Conservation (phyloP, 2,113 vertebrate genomes). For the Conger conger region DNA sequence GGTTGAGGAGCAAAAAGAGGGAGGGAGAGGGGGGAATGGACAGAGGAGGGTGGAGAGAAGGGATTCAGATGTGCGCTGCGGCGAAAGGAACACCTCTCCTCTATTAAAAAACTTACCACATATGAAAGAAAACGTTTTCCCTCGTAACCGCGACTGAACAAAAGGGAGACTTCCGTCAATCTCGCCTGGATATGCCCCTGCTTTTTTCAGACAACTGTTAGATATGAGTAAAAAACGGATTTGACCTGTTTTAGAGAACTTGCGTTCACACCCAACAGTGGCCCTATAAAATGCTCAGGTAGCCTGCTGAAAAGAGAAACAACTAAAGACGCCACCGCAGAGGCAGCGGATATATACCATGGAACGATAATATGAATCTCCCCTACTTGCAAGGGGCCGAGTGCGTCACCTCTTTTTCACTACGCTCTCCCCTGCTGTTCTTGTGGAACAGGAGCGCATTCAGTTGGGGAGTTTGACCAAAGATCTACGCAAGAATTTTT, state of each 20-base stretch:
- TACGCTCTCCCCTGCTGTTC: background rate
- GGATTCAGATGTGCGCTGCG: constrained; percentile 23
- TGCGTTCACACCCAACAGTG: background rate
- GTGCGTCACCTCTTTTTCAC: constrained; percentile 15
- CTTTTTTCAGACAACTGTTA: constrained; percentile 15
- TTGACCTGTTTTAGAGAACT: constrained; percentile 6
- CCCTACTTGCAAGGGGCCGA: constrained; percentile 19
- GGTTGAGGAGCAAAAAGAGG: constrained; percentile 25
- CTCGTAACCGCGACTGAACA: background rate
- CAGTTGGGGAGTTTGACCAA: background rate
- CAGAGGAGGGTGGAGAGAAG: background rate
- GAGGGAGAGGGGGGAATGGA: constrained; percentile 23
- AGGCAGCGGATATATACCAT: constrained; percentile 27
- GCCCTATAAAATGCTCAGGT: background rate
- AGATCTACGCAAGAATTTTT: constrained; percentile 2
- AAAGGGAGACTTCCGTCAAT: background rate
- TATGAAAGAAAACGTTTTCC: constrained; percentile 29
- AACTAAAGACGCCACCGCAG: background rate
- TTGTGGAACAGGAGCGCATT: constrained; percentile 28
- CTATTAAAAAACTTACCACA: constrained; percentile 19
- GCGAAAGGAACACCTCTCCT: constrained; percentile 21
- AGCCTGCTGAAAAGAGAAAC: background rate
- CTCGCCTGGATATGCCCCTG: constrained; percentile 30
- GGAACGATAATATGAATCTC: constrained; percentile 38
- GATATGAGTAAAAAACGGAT: constrained; percentile 15